phyloP scores from a whole-genome alignment of 2,888 invertebrate genomes.

The Amaurobius ferox region DNA sequence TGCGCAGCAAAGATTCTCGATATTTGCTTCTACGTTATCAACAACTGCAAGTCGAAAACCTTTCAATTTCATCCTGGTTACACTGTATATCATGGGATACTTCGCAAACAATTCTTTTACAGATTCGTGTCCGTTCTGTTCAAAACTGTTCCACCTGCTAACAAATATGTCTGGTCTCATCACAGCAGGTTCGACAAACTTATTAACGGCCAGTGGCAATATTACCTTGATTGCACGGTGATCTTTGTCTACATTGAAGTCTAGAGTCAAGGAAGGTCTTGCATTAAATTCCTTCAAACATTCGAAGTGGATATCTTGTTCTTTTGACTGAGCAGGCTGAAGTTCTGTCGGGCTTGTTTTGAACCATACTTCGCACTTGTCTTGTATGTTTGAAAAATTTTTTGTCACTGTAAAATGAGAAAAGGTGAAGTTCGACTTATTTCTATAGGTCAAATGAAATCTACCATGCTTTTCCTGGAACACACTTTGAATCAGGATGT shows the following conservation, averaged over 20 bases:
- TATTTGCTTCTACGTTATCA: background rate
- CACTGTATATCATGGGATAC: conserved; percentile 8
- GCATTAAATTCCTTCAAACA: conserved; percentile 28
- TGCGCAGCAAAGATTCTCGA: background rate
- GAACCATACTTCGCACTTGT: background rate
- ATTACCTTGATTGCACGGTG: background rate
- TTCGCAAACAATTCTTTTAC: conserved; percentile 15
- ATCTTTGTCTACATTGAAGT: background rate
- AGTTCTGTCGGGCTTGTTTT: background rate
- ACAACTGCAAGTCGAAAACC: conserved; percentile 21
- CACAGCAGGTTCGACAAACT: conserved; percentile 36
- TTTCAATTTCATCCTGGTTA: conserved; percentile 3
- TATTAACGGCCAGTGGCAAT: conserved; percentile 50
- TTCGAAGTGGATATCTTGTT: conserved; percentile 29
- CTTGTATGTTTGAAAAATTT: background rate
- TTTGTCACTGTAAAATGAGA: background rate
- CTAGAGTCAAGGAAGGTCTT: conserved; percentile 8
- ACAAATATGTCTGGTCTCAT: conserved; percentile 15
- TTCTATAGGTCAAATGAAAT: conserved; percentile 25
- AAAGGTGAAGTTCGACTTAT: conserved; percentile 6
- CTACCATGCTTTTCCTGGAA: conserved; percentile 14
- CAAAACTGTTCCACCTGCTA: background rate
- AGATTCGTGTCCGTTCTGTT: background rate
- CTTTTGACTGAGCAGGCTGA: background rate
- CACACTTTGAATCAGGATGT: background rate